These are phyloP conservation scores for Petrocephalus zakoni DNA, from an alignment of 2,113 vertebrate genomes.

Conservation along the genomic window DNA sequence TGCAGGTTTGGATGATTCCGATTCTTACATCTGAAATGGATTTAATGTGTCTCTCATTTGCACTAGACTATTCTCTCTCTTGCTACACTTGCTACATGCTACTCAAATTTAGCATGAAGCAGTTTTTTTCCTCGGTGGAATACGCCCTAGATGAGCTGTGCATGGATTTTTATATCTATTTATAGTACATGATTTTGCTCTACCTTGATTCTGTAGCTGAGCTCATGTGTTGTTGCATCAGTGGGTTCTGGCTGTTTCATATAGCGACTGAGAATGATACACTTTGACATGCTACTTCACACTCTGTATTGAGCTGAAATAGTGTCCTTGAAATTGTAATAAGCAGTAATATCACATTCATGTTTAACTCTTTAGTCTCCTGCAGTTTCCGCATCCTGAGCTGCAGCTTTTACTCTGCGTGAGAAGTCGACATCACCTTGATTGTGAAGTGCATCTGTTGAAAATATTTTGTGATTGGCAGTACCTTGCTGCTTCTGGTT, in stretches of 20 bases:
- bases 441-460: not conserved
- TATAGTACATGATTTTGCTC: not conserved
- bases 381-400: not conserved
- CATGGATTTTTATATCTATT: not conserved
- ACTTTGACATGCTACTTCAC: constrained; percentile 8
- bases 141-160: not conserved
- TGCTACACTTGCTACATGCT: not conserved
- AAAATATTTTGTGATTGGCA: not conserved
- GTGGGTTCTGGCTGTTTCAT: not conserved
- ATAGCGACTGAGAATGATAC: constrained; percentile 8
- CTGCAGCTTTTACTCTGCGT: not conserved
- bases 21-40: not conserved
- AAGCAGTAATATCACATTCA: constrained; percentile 1
- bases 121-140: not conserved
- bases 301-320: constrained; percentile 3
- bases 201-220: not conserved
- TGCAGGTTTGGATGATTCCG: not conserved
- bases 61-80: not conserved
- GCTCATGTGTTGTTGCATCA: not conserved
- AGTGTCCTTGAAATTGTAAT: constrained; percentile 1
- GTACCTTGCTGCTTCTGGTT: not conserved
- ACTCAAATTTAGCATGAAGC: not conserved
- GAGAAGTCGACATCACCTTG: not conserved
- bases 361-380: not conserved
- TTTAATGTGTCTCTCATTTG: not conserved